Evolutionary conservation across 2,797 vertebrate genomes (phyloP).

Genomic region (Melanotaenia trifasciata): DNA sequence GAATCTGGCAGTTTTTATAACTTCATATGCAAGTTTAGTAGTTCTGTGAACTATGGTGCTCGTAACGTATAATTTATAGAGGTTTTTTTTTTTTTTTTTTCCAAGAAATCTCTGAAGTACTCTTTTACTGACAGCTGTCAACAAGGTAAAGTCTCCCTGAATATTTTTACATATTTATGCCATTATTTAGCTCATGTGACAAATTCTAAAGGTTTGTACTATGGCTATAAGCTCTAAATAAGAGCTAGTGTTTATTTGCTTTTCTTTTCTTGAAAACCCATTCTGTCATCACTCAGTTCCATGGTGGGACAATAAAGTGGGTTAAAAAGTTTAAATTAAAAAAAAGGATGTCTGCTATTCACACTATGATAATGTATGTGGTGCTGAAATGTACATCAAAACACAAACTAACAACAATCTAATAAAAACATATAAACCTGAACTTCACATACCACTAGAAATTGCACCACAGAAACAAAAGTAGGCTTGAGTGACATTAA

Average conservation of each 20-base stretch:
- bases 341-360: background rate
- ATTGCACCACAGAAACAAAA: background rate
- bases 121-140: background rate
- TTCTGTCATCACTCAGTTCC: too few relatives aligned
- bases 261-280: too few relatives aligned
- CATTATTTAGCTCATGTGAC: too few relatives aligned
- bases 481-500: background rate
- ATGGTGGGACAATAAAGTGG: too few relatives aligned
- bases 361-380: background rate
- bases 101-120: background rate
- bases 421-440: background rate
- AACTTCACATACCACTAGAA: background rate
- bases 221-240: too few relatives aligned
- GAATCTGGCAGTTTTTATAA: background rate
- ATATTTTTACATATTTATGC: too few relatives aligned
- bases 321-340: too few relatives aligned
- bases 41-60: background rate
- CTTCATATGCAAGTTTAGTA: background rate
- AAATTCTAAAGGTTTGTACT: too few relatives aligned
- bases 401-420: background rate
- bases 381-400: background rate
- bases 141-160: background rate
- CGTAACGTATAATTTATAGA: background rate
- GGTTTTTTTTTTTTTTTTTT: background rate
- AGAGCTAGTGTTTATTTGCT: too few relatives aligned